These are phyloP conservation scores for Umimayanthus chanpuru DNA, from an alignment of 92 coral and sea anemone genomes.

Conservation along the genomic window DNA sequence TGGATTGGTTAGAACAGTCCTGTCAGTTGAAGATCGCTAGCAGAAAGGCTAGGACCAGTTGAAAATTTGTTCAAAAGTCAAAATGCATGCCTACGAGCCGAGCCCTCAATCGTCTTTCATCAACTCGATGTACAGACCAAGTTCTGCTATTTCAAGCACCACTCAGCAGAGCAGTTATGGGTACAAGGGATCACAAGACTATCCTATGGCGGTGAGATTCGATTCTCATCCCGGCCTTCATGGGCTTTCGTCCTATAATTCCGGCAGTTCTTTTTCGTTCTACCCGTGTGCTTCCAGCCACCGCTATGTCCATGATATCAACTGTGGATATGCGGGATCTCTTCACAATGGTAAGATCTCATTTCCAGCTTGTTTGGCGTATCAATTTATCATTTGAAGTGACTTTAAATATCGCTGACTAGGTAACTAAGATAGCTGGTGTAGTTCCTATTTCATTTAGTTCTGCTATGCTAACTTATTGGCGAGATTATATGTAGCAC, in stretches of 20 bases:
- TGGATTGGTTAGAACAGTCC: constrained; percentile 64
- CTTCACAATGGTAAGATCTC: constrained; percentile 76
- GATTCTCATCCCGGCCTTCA: constrained; percentile 83
- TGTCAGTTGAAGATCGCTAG: constrained; percentile 25
- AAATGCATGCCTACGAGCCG: constrained; percentile 84
- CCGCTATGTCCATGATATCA: constrained; percentile 85
- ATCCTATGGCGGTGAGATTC: constrained; percentile 87
- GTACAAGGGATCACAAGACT: constrained; percentile 74
- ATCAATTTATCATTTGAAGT: constrained; percentile 31
- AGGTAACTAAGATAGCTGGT: background rate
- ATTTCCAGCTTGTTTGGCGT: constrained; percentile 4
- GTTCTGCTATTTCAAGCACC: constrained; percentile 62
- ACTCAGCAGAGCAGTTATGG: constrained; percentile 63
- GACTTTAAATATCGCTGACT: constrained; percentile 18
- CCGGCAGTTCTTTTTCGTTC: constrained; percentile 74
- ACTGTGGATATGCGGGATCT: constrained; percentile 85
- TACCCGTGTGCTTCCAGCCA: constrained; percentile 88
- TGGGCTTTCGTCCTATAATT: constrained; percentile 75
- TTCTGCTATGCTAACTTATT: background rate
- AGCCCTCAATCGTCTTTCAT: constrained; percentile 74
- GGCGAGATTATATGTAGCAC: background rate
- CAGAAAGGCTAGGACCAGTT: constrained; percentile 19
- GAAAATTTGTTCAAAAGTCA: background rate
- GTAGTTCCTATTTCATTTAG: background rate
- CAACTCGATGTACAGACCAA: constrained; percentile 87